Conservation (phyloP, 2,113 vertebrate species). For the Cyphomyrus discorhynchus region DNA sequence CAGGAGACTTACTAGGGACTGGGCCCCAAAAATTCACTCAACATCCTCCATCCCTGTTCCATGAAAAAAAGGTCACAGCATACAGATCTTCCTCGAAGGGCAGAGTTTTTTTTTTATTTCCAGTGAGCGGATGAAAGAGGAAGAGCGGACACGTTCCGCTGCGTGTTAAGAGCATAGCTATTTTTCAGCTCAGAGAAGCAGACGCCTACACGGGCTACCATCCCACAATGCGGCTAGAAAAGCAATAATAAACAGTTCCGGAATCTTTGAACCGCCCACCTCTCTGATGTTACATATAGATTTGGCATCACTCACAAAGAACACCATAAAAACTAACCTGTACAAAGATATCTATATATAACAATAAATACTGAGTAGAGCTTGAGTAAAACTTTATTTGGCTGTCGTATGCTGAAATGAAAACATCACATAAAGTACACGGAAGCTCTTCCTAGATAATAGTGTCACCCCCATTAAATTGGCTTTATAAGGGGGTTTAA, state of each 20-base stretch:
- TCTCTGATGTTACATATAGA: not conserved
- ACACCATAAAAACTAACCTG: not conserved
- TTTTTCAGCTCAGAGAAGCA: not conserved
- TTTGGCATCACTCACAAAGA: not conserved
- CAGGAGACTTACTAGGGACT: not conserved
- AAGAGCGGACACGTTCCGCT: not conserved
- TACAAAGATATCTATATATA: not conserved
- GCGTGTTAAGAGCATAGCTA: not conserved
- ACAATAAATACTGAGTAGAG: not conserved
- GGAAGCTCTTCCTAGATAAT: not conserved
- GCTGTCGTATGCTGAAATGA: not conserved
- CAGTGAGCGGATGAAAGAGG: not conserved
- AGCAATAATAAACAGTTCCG: slow-evolving; percentile 2
- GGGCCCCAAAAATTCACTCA: not conserved
- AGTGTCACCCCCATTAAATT: not conserved
- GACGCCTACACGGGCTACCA: not conserved
- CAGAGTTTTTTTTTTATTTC: not conserved
- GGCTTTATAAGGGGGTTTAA: not conserved
- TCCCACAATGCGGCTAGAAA: not conserved
- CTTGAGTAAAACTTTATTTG: slow-evolving; percentile 5
- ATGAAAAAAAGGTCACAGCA: not conserved
- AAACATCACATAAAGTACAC: not conserved
- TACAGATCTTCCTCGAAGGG: not conserved
- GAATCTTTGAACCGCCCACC: slow-evolving; percentile 12
- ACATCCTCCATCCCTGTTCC: not conserved